Base-by-base conservation (phyloP, 1,140 invertebrate genomes). In the Sinonovacula constricta region DNA sequence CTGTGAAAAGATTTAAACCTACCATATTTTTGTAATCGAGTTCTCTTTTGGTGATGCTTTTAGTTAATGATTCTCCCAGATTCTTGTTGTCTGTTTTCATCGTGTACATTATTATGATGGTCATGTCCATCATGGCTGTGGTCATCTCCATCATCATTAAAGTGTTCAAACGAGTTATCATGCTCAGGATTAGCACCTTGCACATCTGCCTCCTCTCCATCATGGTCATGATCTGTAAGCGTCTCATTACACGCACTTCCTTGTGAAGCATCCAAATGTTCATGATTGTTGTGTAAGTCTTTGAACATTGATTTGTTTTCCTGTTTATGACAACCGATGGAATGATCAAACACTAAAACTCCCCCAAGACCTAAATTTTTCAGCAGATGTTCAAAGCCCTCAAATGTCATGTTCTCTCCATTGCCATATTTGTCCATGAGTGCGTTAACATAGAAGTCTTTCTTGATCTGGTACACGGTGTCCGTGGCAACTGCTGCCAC, bases 371-470 rank as follows among this genome's bases (percentile, higher is more conserved):
- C 71, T 18, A 74, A 31, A n/a, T 56, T 15, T 28, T 56, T 24
- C 31, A 74, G 49, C 18, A 74, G 36, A 56, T 74, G 59, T 54
- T 65, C 59, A 65, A 74, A 62, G 18, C 71, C 71, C 24, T 74
- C 71, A 36, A 24, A 65, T 14, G 59, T 14, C 26, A 74, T 74
- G 18, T 63, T 31, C 2, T 22, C 39, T 22, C 71, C 71, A 65
- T 74, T 62, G 15, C 71, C 71, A 65, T 74, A 74, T 39, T 74
- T 74, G 10, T 45, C 18, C 45, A 74, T 63, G 39, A 74, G n/a
- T 36, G 63, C 26, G 5, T 18, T 53, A 15, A 74, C 18, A 74
- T 63, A 74, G 24, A 30, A 74, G 39, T 74, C 60, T 39, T 63
- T 53, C 45, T 74, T 39, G 49, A 65, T 63, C 7, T 39, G 53